Percentiles rank a stretch among this genome's conserved stretches.
Evolutionary conservation across 2,888 invertebrate species (phyloP).

Genomic region (Exocentrus adspersus): DNA sequence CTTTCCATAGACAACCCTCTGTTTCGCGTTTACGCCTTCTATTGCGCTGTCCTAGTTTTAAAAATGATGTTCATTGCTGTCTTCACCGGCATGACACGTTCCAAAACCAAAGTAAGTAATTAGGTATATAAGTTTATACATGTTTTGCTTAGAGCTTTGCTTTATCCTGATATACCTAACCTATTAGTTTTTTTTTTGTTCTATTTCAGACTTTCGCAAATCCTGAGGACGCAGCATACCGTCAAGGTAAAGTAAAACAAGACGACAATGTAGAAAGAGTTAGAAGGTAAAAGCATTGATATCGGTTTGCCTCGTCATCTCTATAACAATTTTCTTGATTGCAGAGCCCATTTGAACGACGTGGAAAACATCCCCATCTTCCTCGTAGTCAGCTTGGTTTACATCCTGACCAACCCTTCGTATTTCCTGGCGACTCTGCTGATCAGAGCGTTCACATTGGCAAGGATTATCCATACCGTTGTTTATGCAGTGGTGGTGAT

Average conservation of each 20-base stretch:
- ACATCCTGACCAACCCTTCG: conserved; percentile 69
- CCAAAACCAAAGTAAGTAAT: conserved; percentile 46
- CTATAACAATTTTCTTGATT: conserved; percentile 41
- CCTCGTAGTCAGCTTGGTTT: conserved; percentile 69
- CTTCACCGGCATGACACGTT: not conserved
- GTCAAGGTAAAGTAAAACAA: conserved; percentile 51
- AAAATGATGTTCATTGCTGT: not conserved
- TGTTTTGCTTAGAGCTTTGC: too few relatives aligned
- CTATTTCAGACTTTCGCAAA: conserved; percentile 65
- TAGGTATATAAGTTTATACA: not conserved
- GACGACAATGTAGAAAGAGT: conserved; percentile 65
- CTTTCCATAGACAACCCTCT: not conserved
- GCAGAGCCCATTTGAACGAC: conserved; percentile 75
- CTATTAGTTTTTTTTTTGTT: too few relatives aligned
- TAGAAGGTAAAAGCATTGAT: conserved; percentile 55
- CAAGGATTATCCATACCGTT: conserved; percentile 51
- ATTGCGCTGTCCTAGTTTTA: not conserved
- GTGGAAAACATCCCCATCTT: conserved; percentile 76
- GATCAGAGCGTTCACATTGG: conserved; percentile 45
- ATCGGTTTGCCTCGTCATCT: not conserved
- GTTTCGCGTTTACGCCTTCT: not conserved
- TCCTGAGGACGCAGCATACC: conserved; percentile 62
- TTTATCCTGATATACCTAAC: too few relatives aligned
- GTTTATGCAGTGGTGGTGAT: conserved; percentile 53
- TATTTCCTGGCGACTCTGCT: conserved; percentile 61